phyloP scores from a whole-genome alignment of 2,113 vertebrate genomes.

The Channa argus region DNA sequence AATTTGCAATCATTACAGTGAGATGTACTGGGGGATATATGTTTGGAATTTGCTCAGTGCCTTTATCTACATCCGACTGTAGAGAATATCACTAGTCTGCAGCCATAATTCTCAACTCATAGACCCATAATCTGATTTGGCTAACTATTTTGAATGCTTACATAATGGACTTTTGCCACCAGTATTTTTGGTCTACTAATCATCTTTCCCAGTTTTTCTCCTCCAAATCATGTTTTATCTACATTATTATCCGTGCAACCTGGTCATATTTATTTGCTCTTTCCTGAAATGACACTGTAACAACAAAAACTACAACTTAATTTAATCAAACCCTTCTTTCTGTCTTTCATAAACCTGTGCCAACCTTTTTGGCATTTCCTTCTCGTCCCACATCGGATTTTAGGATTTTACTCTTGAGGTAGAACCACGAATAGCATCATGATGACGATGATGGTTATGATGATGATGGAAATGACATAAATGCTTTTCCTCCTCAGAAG shows the following conservation, averaged over 20 bases:
- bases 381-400: slow-evolving; percentile 68
- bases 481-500: slow-evolving; percentile 59
- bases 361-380: slow-evolving; percentile 69
- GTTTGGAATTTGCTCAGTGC: neutral
- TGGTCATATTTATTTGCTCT: neutral
- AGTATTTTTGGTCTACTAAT: neutral
- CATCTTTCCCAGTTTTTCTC: neutral
- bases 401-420: slow-evolving; percentile 88
- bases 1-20: neutral
- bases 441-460: slow-evolving; percentile 54
- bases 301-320: slow-evolving; percentile 22
- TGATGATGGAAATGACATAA: slow-evolving; percentile 64
- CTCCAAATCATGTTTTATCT: neutral
- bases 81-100: neutral
- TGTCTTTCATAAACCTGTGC: slow-evolving; percentile 51
- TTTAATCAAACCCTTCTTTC: neutral
- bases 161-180: neutral
- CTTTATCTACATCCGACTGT: neutral
- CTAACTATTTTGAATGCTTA: neutral
- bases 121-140: neutral
- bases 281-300: slow-evolving; percentile 14
- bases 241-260: slow-evolving; percentile 3
- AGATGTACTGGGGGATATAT: neutral
- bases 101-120: neutral
- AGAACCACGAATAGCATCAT: slow-evolving; percentile 80